A percentile compares a stretch with the other conserved stretches of the same genome.
Evolutionary conservation across 2,888 invertebrate species (phyloP).

Genomic region (Ophion obscuratus): DNA sequence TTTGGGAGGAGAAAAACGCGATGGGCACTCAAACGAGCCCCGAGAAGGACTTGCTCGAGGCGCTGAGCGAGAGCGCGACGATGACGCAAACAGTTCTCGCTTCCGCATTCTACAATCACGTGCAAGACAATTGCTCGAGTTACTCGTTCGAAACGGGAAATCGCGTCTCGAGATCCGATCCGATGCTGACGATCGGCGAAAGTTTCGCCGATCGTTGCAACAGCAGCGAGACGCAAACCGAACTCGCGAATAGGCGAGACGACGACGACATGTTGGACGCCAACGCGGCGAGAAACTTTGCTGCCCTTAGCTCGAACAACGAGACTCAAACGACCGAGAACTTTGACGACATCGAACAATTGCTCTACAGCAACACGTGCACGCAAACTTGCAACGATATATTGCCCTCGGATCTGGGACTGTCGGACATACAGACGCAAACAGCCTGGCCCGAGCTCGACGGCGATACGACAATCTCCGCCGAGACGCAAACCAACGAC

Average conservation of each 20-base stretch:
- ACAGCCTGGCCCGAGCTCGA: constrained; percentile 86
- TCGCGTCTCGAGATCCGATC: constrained; percentile 76
- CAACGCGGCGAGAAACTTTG: constrained; percentile 76
- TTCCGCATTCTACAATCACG: constrained; percentile 72
- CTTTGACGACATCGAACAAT: constrained; percentile 82
- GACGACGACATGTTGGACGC: constrained; percentile 74
- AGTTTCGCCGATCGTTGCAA: constrained; percentile 74
- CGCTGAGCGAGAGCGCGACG: constrained; percentile 76
- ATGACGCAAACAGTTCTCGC: constrained; percentile 77
- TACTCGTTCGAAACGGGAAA: neutral
- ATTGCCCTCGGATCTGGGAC: constrained; percentile 85
- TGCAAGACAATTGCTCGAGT: constrained; percentile 69
- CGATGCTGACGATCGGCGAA: constrained; percentile 79
- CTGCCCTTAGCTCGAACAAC: constrained; percentile 85
- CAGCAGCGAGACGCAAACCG: constrained; percentile 83
- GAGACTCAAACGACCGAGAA: constrained; percentile 87
- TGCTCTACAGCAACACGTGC: constrained; percentile 84
- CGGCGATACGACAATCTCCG: constrained; percentile 86
- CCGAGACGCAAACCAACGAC: constrained; percentile 86
- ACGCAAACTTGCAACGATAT: constrained; percentile 86
- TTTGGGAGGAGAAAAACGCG: constrained; percentile 82
- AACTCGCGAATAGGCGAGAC: constrained; percentile 60
- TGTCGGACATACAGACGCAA: constrained; percentile 88
- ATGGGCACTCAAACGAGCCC: constrained; percentile 83
- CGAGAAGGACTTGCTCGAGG: constrained; percentile 78